These are phyloP conservation scores for Athrips mouffetella DNA, from an alignment of 2,888 invertebrate species.

Conservation along the genomic window DNA sequence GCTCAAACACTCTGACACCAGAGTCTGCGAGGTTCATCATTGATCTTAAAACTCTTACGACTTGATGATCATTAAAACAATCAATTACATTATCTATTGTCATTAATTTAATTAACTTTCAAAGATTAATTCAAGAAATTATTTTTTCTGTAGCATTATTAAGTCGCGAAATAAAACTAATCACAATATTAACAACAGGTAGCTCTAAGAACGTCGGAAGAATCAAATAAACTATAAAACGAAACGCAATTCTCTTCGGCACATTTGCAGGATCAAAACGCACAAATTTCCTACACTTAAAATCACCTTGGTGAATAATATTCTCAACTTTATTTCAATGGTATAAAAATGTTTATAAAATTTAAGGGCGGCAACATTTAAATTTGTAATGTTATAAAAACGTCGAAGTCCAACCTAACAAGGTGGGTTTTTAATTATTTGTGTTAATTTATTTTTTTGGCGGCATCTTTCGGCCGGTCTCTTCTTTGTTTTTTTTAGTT, in stretches of 20 bases:
- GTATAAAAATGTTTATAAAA: background rate
- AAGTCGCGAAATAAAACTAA: constrained; percentile 1
- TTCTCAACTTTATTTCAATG: background rate
- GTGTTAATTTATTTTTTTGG: constrained; percentile 69
- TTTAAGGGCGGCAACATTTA: constrained; percentile 7
- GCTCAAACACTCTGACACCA: no score
- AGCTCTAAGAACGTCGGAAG: constrained; percentile 25
- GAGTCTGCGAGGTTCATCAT: no score
- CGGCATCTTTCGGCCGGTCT: constrained; percentile 5
- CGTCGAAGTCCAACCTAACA: constrained; percentile 58
- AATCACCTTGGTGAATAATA: background rate
- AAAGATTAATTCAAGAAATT: no score
- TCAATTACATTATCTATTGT: no score
- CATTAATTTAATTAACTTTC: no score
- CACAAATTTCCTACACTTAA: background rate
- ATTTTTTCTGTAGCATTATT: no score
- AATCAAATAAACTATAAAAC: constrained; percentile 71
- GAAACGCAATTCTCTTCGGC: constrained; percentile 55
- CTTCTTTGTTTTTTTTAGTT: constrained; percentile 53
- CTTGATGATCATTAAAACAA: no score
- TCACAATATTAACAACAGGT: constrained; percentile 17
- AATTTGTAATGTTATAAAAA: constrained; percentile 43
- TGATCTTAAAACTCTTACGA: no score
- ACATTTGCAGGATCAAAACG: constrained; percentile 35
- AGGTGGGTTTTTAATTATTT: constrained; percentile 72